Evolutionary conservation across 2,888 invertebrate species (phyloP).

Genomic region (Lysandra coridon): DNA sequence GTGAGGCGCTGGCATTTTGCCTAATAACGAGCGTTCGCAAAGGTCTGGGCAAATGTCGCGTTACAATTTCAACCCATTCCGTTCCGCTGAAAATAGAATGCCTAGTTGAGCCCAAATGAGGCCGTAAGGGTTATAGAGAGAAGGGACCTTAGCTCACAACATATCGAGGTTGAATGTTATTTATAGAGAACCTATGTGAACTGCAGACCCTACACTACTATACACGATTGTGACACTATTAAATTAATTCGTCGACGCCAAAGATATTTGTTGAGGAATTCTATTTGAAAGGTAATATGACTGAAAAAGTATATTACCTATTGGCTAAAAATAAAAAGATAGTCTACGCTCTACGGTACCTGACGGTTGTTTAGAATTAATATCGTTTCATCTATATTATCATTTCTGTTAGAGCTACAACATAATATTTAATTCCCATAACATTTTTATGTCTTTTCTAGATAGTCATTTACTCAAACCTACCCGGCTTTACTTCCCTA

Average conservation of each 20-base stretch:
- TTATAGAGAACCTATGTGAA: neutral
- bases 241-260: neutral
- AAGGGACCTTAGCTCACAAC: neutral
- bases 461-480: no score
- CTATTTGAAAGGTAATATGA: neutral
- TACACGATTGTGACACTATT: neutral
- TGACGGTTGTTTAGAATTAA: no score
- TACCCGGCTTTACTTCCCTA: no score
- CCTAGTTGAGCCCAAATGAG: slow-evolving; percentile 8
- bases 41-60: slow-evolving; percentile 34
- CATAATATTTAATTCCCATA: no score
- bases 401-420: no score
- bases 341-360: no score
- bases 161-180: neutral
- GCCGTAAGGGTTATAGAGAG: neutral
- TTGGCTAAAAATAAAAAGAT: no score
- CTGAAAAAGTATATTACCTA: no score
- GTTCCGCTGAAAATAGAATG: slow-evolving; percentile 27
- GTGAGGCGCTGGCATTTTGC: slow-evolving; percentile 36
- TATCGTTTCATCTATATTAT: no score
- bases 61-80: slow-evolving; percentile 31
- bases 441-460: no score
- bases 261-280: neutral
- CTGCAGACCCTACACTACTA: neutral
- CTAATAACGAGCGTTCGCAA: slow-evolving; percentile 30